These are phyloP conservation scores for Upupa epops DNA, from an alignment of 2,113 vertebrate genomes.

Conservation along the genomic window DNA sequence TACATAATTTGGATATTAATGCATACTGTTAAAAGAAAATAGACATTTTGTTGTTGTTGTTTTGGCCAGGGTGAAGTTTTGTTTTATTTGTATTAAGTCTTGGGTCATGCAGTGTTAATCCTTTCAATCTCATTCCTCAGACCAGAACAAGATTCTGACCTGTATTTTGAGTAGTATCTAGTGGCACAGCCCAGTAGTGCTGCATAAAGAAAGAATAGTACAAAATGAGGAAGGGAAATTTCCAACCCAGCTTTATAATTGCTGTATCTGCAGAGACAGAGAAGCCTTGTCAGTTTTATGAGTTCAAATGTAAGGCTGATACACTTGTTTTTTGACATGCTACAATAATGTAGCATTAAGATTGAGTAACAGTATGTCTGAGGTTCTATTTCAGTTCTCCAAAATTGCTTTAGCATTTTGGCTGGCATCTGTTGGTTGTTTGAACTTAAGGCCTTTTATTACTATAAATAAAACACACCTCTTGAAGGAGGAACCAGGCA, in stretches of 20 bases:
- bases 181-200: not conserved
- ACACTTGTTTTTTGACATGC: accelerated
- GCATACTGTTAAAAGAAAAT: too few relatives aligned
- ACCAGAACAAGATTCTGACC: not conserved
- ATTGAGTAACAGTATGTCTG: not conserved
- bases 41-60: too few relatives aligned
- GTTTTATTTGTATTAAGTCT: not conserved
- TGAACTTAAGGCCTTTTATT: not conserved
- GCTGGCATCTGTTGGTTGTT: not conserved
- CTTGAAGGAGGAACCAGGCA: not conserved
- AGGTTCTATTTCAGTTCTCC: not conserved
- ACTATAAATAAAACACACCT: not conserved
- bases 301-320: not conserved
- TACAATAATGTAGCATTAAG: not conserved
- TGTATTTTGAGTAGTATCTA: not conserved
- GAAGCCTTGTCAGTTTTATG: not conserved
- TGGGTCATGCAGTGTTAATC: not conserved
- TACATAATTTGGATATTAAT: not conserved
- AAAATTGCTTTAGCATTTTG: not conserved
- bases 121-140: not conserved
- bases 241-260: not conserved
- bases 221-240: not conserved
- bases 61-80: accelerated
- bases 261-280: not conserved
- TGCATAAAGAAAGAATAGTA: not conserved